Evolutionary conservation across 1,140 invertebrate genomes (phyloP).

Genomic region (Drosophila azteca): DNA sequence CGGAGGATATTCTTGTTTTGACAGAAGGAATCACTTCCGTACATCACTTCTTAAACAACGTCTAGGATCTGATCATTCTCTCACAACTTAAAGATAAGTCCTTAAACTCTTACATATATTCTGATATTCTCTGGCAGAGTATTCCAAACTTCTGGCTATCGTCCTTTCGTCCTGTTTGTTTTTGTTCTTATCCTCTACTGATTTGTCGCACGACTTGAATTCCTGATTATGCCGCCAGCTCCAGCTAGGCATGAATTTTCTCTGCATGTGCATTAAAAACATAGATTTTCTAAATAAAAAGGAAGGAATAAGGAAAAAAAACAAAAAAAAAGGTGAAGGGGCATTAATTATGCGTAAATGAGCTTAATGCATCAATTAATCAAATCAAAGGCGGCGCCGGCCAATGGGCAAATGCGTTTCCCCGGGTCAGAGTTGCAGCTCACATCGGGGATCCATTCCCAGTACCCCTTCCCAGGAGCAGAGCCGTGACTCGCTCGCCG

Average conservation of each 20-base stretch:
- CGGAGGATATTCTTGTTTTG: too few species aligned
- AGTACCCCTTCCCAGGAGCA: background rate
- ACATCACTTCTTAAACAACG: too few species aligned
- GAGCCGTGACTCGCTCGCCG: background rate
- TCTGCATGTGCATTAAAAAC: constrained; percentile 18
- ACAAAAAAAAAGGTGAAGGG: constrained; percentile 52
- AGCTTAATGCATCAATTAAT: constrained; percentile 81
- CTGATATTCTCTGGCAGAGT: too few species aligned
- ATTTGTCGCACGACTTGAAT: constrained; percentile 80
- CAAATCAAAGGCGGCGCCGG: constrained; percentile 69
- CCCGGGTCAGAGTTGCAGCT: constrained; percentile 2
- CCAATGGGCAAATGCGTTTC: constrained; percentile 29
- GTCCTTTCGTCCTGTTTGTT: constrained; percentile 30
- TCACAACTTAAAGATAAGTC: too few species aligned
- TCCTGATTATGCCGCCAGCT: constrained; percentile 68
- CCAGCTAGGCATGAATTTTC: constrained; percentile 32
- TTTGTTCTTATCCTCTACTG: constrained; percentile 40
- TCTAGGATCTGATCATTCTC: too few species aligned
- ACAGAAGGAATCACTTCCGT: too few species aligned
- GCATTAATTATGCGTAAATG: constrained; percentile 80
- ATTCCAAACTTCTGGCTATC: too few species aligned
- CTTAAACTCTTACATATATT: too few species aligned
- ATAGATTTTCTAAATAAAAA: constrained; percentile 35
- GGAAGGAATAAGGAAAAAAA: constrained; percentile 2
- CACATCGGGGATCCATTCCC: constrained; percentile 4